Base-by-base conservation (phyloP, 2,888 invertebrate genomes). In the Alsophila aescularia region DNA sequence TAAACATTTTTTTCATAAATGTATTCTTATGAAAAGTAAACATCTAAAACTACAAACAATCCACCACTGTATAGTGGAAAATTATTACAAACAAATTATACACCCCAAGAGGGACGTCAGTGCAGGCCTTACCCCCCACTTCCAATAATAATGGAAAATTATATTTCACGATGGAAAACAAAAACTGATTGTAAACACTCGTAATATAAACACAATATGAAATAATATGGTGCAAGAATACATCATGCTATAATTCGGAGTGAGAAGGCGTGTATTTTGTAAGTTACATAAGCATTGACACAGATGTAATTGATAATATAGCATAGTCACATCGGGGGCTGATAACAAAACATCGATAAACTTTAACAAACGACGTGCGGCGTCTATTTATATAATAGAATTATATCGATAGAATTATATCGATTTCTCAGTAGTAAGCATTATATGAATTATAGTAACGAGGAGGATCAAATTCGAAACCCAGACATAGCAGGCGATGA, bases 261-360 rank as follows among this genome's bases (percentile, higher is more conserved):
- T 12, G 14, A 27, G 16, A 41, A n/a, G 24, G 34, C 49, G 18
- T 34, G 29, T 13, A 32, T 18, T 32, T 40, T 14, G 14, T 24
- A 15, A 40, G 42, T 51, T 34, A 27, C 13, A 12, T 50, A 41
- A 42, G 52, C 57, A 56, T 65, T 63, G 62, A 60, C 60, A 61
- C 65, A 63, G 59, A 53, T 65, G 60, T 52, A 55, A 45, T 49
- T 49, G 51, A 62, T 61, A 57, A 36, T 36, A 29, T 27, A 49
- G 51, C 42, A 41, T 44, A 39, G 32, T 29, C 50, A 18, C 29
- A 45, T 45, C 48, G 37, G 18, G 53, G 51, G 15, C 15, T 35
- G 60, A 58, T 58, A 60, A 55, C 42, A 55, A 60, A 49, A 42
- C 32, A 1, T 21, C 31, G 41, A 41, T 45, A 52, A 45, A 24